These are phyloP conservation scores for Xenopus petersii DNA, from an alignment of 2,797 vertebrate genomes.

Conservation along the genomic window DNA sequence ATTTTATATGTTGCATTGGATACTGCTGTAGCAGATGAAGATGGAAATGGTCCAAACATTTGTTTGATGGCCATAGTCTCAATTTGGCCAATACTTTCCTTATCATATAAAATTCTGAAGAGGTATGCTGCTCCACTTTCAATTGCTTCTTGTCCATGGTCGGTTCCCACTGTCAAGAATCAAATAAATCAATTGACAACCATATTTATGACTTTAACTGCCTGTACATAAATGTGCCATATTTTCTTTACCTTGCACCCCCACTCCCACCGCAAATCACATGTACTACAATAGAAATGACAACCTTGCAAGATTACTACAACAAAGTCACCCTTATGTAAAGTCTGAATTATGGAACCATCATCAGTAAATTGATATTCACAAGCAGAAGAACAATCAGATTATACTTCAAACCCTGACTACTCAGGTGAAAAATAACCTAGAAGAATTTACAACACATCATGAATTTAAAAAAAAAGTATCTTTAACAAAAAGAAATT, in stretches of 20 bases:
- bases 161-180: slow-evolving; percentile 79
- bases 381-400: slow-evolving; percentile 32
- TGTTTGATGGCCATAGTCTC: slow-evolving; percentile 88
- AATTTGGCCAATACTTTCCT: slow-evolving; percentile 80
- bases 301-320: slow-evolving; percentile 41
- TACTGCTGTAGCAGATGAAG: slow-evolving; percentile 78
- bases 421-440: slow-evolving; percentile 48
- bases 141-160: slow-evolving; percentile 82
- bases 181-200: slow-evolving; percentile 51
- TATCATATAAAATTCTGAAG: slow-evolving; percentile 85
- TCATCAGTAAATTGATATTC: slow-evolving; percentile 34
- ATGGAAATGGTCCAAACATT: slow-evolving; percentile 93
- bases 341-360: slow-evolving; percentile 46
- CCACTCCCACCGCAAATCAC: slow-evolving; percentile 42
- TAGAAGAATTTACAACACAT: slow-evolving; percentile 37
- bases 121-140: slow-evolving; percentile 89
- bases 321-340: slow-evolving; percentile 45
- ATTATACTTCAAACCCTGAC: slow-evolving; percentile 22
- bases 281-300: slow-evolving; percentile 47
- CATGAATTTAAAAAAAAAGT: slow-evolving; percentile 44
- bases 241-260: slow-evolving; percentile 38
- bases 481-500: slow-evolving; percentile 48
- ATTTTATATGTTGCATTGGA: slow-evolving; percentile 74
- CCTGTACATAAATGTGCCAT: slow-evolving; percentile 40
- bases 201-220: slow-evolving; percentile 35